These are phyloP conservation scores for Acanthosepion lycidas DNA, from an alignment of 2,888 invertebrate species.

Conservation along the genomic window DNA sequence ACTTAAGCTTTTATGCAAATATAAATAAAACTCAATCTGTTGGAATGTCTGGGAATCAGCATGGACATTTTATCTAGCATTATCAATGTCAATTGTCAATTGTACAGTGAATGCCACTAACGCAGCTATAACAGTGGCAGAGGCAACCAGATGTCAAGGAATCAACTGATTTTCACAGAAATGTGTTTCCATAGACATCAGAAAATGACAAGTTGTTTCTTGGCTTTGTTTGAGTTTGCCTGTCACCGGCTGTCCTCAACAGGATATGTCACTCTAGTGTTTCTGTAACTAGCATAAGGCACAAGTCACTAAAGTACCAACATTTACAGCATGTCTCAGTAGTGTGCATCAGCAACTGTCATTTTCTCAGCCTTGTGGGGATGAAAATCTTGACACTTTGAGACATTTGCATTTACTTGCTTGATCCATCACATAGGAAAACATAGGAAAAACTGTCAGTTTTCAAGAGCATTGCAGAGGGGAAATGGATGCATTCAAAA, in stretches of 20 bases:
- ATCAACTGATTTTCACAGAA: background rate
- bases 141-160: constrained; percentile 33
- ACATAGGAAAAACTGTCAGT: constrained; percentile 17
- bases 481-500: constrained; percentile 8
- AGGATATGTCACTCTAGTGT: constrained; percentile 33
- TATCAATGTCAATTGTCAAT: background rate
- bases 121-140: background rate
- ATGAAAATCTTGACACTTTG: constrained; percentile 33
- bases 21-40: background rate
- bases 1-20: background rate
- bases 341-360: constrained; percentile 17
- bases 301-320: constrained; percentile 33
- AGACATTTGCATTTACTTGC: constrained; percentile 8
- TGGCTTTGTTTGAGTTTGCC: background rate
- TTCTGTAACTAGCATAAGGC: constrained; percentile 33
- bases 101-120: background rate
- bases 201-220: constrained; percentile 33
- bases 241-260: constrained; percentile 11
- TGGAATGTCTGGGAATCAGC: background rate
- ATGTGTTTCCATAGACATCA: constrained; percentile 33
- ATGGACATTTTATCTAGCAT: background rate
- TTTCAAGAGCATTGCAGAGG: background rate
- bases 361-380: constrained; percentile 33
- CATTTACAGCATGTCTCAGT: constrained; percentile 1
- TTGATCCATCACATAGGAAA: background rate